These are phyloP conservation scores for Schizopygopsis malacanthus DNA, from an alignment of 2,797 vertebrate species.

Conservation along the genomic window DNA sequence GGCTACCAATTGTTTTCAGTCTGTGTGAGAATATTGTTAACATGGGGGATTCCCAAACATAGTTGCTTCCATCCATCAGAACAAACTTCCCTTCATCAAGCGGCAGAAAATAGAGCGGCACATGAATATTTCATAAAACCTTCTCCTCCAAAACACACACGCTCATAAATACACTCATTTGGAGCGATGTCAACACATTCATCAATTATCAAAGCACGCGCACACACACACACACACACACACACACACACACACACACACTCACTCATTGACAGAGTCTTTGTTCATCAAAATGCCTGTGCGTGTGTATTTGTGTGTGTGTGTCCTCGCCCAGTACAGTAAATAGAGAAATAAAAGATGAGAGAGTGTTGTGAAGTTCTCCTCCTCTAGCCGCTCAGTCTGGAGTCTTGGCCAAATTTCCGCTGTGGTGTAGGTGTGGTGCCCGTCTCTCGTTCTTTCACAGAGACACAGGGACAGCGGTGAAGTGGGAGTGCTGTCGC, in stretches of 20 bases:
- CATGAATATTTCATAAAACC: slow-evolving; percentile 76
- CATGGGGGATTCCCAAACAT: slow-evolving; percentile 63
- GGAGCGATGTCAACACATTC: slow-evolving; percentile 7
- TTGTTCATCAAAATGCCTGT: slow-evolving; percentile 47
- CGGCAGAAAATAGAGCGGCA: slow-evolving; percentile 78
- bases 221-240: too few relatives aligned
- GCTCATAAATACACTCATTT: slow-evolving; percentile 25
- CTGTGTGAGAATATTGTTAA: slow-evolving; percentile 36
- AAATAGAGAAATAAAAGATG: slow-evolving; percentile 64
- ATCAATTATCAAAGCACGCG: slow-evolving; percentile 30
- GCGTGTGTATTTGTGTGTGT: slow-evolving; percentile 51
- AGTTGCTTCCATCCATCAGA: slow-evolving; percentile 75
- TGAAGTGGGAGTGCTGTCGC: slow-evolving; percentile 58
- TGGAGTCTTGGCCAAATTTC: slow-evolving; percentile 81
- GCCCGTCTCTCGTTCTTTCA: slow-evolving; percentile 60
- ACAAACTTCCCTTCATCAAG: slow-evolving; percentile 77
- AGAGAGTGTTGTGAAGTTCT: slow-evolving; percentile 62
- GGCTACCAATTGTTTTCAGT: slow-evolving; percentile 40
- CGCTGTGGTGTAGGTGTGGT: slow-evolving; percentile 85
- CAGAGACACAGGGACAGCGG: slow-evolving; percentile 44
- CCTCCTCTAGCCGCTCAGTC: slow-evolving; percentile 78
- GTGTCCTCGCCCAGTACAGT: slow-evolving; percentile 50
- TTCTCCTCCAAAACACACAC: slow-evolving; percentile 64
- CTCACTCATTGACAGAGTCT: slow-evolving; percentile 26
- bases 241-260: not conserved